Evolutionary conservation across 2,888 invertebrate genomes (phyloP), one percentile per base, ranked within the genome.

Genomic region (Elegia similella): DNA sequence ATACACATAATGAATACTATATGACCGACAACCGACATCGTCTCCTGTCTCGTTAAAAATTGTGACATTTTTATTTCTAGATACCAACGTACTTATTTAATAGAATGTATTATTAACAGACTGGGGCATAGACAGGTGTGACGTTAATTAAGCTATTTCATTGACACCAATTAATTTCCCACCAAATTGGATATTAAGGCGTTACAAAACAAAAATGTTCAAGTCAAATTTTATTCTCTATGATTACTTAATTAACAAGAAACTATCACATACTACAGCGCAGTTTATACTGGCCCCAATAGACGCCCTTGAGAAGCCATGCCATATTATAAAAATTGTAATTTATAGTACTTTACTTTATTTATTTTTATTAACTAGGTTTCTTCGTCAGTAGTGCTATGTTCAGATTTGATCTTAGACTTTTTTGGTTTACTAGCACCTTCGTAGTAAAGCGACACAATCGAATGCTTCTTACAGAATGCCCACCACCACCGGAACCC

Each of bases 401-500:
- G 66, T 57, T 82, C 78, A 16, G 70, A 62, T 58, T 81, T 81
- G 2, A 78, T 65, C 65, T 78, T 82, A 5, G 70, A 38, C 43
- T 58, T 71, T 56, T 75, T 79, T 8, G 60, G 56, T 59, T 78
- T 82, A 34, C 58, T 59, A 0, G 71, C 56, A 0, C 73, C 76
- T 58, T 86, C 82, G 42, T 83, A 87, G 64, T 80, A 83, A 1
- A 86, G 58, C 0, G 95, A 95, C 1, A 95, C 95, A 62, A 95
- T 94, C 57, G 94, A 94, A 84, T 95, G 94, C 73, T 95, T 95
- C 82, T 95, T 95, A 84, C 95, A 95, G 72, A 95, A 95, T 0
- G 95, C 95, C 95, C 95, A 95, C 95, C 95, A 95, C 95, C 95
- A 95, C 12, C 95, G 86, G 71, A 94, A 95, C 0, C 95, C 95